Conservation (phyloP, 2,113 vertebrate species). For the Nothocercus julius region DNA sequence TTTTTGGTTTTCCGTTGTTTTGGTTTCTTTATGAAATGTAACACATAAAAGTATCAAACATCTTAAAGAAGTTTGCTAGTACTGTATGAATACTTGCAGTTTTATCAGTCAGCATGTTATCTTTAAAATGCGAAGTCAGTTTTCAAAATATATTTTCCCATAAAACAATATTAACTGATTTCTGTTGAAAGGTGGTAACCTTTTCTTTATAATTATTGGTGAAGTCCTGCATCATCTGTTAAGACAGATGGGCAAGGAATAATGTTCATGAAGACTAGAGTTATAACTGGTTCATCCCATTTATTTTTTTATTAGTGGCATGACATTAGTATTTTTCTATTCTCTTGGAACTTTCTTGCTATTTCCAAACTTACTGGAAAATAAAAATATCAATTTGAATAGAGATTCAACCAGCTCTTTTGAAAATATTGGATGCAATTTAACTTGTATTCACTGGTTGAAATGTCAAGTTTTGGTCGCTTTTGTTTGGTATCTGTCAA, state of each 20-base stretch:
- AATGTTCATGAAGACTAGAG: background rate
- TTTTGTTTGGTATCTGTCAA: slow-evolving; percentile 36
- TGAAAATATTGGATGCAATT: slow-evolving; percentile 15
- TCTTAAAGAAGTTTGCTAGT: background rate
- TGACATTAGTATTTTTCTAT: background rate
- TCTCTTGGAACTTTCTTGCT: background rate
- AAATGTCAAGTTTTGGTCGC: slow-evolving; percentile 58
- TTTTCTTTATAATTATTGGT: background rate
- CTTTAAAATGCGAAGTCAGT: background rate
- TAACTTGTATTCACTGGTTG: slow-evolving; percentile 32
- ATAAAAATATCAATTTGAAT: background rate
- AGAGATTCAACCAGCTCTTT: background rate
- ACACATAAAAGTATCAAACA: background rate
- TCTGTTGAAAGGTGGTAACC: background rate
- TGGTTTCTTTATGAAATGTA: background rate
- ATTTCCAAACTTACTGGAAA: slow-evolving; percentile 48
- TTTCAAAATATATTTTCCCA: background rate
- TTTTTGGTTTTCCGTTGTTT: background rate
- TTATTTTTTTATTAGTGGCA: background rate
- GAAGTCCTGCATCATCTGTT: background rate
- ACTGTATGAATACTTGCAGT: background rate
- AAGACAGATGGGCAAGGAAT: background rate
- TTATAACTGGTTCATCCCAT: background rate
- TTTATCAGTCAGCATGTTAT: background rate
- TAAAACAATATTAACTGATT: background rate